phyloP scores from a whole-genome alignment of 2,113 vertebrate species.

The Megaceryle maxima region DNA sequence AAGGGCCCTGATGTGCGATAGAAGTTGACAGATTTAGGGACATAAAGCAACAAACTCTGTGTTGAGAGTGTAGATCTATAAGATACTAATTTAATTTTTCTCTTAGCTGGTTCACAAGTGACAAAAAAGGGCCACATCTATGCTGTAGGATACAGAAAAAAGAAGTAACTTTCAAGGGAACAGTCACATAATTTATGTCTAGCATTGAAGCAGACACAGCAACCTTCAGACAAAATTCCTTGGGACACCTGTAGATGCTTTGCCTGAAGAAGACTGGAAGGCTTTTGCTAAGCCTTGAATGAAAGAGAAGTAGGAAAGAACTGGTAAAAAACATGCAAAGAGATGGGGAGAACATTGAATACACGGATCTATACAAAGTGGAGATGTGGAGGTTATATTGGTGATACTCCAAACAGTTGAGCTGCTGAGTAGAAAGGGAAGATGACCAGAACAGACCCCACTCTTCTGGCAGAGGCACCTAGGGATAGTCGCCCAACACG shows the following conservation, averaged over 20 bases:
- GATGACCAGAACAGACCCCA: background rate
- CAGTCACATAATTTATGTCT: background rate
- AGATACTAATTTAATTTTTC: conserved; percentile 22
- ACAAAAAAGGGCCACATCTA: background rate
- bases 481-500: background rate
- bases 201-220: background rate
- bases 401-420: rapidly evolving
- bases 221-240: background rate
- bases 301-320: background rate
- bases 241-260: background rate
- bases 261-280: background rate
- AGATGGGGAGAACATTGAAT: background rate
- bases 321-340: background rate
- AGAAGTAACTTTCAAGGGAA: background rate
- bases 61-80: background rate
- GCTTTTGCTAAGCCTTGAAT: background rate
- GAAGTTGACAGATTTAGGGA: conserved; percentile 53
- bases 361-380: background rate
- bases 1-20: background rate
- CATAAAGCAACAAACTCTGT: background rate
- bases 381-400: background rate
- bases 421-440: background rate
- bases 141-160: background rate
- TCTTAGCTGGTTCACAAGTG: background rate
- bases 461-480: background rate